A percentile compares a stretch with the other conserved stretches of the same genome.
These are phyloP conservation scores for Centroberyx gerrardi DNA, from an alignment of 2,797 vertebrate species.

Conservation along the genomic window DNA sequence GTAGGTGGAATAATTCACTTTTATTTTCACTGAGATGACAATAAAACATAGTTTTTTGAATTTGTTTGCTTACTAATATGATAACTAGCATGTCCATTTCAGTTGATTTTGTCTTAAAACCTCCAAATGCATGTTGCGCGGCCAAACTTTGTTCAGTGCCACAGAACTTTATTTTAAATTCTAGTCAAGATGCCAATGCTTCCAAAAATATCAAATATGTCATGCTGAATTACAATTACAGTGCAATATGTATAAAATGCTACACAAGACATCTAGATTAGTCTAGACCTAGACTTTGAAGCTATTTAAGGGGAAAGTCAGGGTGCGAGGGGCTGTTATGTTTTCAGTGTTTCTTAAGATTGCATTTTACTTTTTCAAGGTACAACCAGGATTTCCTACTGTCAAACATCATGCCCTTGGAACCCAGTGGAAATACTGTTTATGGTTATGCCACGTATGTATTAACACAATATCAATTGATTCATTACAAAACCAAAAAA, in stretches of 20 bases:
- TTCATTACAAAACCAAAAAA: not conserved
- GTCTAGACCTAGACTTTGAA: no score
- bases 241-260: no score
- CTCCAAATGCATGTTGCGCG: no score
- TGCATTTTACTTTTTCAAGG: slow-evolving; percentile 75
- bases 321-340: not conserved
- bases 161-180: no score
- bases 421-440: slow-evolving; percentile 90
- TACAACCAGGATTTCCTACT: slow-evolving; percentile 86
- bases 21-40: not conserved
- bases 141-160: no score
- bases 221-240: no score
- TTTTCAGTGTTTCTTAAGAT: not conserved
- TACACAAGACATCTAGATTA: no score
- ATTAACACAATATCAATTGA: not conserved
- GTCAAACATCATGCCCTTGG: slow-evolving; percentile 86
- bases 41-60: not conserved
- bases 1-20: slow-evolving; percentile 68
- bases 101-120: not conserved
- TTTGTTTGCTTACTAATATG: not conserved
- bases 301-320: no score
- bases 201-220: no score
- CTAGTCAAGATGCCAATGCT: no score
- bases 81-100: not conserved
- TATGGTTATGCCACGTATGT: slow-evolving; percentile 95